Base-by-base conservation (phyloP, 2,797 vertebrate genomes). In the Eremophila alpestris region DNA sequence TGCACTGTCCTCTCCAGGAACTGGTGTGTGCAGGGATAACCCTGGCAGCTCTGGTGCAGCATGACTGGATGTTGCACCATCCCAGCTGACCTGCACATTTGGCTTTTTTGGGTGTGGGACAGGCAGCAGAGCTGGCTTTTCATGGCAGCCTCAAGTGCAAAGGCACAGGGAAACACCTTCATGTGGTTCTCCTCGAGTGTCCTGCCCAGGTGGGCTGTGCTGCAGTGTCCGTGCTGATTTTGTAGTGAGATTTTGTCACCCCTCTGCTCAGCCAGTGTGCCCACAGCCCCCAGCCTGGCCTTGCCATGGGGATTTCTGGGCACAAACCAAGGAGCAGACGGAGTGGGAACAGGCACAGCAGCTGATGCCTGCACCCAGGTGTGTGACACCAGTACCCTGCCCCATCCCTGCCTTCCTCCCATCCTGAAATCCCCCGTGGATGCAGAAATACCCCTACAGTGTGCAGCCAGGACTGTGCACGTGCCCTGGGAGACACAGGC, bases 191-290 rank as follows among this genome's bases (percentile, higher is more conserved):
- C 6, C 29, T 23, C 0, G 1, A 41, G 34, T 4, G 54, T 41
- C 46, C 40, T 41, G 17, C 16, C 16, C 16, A 7, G 36, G 8
- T 4, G 13, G 15, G 5, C 45, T 67, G 49, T 41, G 49, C 62
- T 13, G 16, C 0, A 0, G 16, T 14, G 49, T 51, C 69, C 0
- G 0, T 19, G 30, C 43, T 0, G 36, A 27, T 83, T 88, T 38
- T 36, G 26, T 21, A 16, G 29, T 45, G 0, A 24, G 48, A 56
- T 67, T 67, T 56, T 56, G 9, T 51, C 11, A 1, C 14, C 45
- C 26, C 41, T 48, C 34, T 32, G 67, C 56, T 10, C 70, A 58
- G 15, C 41, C 76, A 29, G 0, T 2, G 14, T 41, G 24, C 54
- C 11, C 40, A 26, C 83, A 86, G 7, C 45, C 55, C 54, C 51